These are phyloP conservation scores for Osmerus eperlanus DNA, from an alignment of 2,113 vertebrate species.

Conservation along the genomic window DNA sequence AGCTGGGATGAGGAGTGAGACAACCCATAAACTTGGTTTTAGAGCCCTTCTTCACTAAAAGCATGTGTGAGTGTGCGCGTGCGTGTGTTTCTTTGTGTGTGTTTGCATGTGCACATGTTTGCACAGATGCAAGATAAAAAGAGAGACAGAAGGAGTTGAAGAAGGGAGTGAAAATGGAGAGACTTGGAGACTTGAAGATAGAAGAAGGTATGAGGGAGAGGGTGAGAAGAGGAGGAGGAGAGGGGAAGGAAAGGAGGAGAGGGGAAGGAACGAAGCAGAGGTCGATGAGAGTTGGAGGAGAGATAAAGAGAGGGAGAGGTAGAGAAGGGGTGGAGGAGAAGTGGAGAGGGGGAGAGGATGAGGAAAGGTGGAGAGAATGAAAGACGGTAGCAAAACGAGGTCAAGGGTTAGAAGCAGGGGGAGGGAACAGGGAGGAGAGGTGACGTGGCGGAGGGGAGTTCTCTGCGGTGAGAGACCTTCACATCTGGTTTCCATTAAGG, in stretches of 20 bases:
- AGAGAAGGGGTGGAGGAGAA: background rate
- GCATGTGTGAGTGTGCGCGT: background rate
- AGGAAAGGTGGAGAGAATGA: background rate
- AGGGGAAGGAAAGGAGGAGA: background rate
- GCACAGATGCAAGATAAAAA: too few species aligned
- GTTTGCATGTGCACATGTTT: background rate
- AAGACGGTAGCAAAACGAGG: background rate
- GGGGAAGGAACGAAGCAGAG: background rate
- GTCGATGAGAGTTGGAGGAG: background rate
- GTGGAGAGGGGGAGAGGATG: constrained; percentile 8
- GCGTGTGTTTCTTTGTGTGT: background rate
- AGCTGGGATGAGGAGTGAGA: background rate
- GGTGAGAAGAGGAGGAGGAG: background rate
- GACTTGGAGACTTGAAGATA: background rate
- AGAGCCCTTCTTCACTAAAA: background rate
- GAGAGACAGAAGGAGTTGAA: too few species aligned
- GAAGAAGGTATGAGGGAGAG: background rate
- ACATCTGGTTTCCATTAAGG: constrained; percentile 26
- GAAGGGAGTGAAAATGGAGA: too few species aligned
- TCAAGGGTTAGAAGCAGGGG: background rate
- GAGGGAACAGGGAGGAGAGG: constrained; percentile 3
- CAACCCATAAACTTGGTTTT: background rate
- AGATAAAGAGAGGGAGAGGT: constrained; percentile 3
- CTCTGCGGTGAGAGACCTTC: constrained; percentile 6
- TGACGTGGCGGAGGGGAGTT: constrained; percentile 1